Base-by-base conservation (phyloP, 2,888 invertebrate genomes). In the Candidula unifasciata region DNA sequence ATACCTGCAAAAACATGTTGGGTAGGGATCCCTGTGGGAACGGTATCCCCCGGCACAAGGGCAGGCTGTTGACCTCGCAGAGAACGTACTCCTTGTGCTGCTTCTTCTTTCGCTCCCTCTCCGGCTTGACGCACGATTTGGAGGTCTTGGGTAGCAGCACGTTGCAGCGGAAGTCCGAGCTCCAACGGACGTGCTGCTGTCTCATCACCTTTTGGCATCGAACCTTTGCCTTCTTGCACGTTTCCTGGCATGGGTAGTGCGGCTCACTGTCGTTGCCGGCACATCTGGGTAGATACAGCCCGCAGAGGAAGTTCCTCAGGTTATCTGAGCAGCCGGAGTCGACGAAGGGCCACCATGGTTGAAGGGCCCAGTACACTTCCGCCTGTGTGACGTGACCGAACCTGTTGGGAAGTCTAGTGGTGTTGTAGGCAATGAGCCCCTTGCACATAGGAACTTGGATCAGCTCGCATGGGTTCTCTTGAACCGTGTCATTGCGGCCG, bases 331-430 rank as follows among this genome's bases (percentile, higher is more conserved):
- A 91, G 10, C 89, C 89, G 60, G 86, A 87, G 85, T 92, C 92
- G 89, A 91, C 91, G 84, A 88, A 89, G 10, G 90, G 88, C 92
- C 92, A 92, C 79, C 88, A 87, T 3, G 88, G 89, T 77, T 91
- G 90, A 13, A 91, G 86, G 27, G 88, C 89, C 86, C 91, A 89
- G 87, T 91, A 90, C 0, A 91, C 89, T 37, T 91, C 87, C 1
- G 86, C 80, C 81, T 91, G 91, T 1, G 89, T 88, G 27, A 74
- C 86, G 85, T 91, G 91, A 52, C 89, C 88, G 68, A 89, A 88
- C 21, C 80, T 79, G 85, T 91, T 91, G 8, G 91, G 91, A n/a
- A 92, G 87, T 68, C 86, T 88, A 6, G 92, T 91, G 37, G 84
- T 68, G 35, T 87, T 89, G 82, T 92, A 92, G 13, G 86, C 87